Base-by-base conservation (phyloP, 2,888 invertebrate genomes). In the Brachynemurus nebulosus region DNA sequence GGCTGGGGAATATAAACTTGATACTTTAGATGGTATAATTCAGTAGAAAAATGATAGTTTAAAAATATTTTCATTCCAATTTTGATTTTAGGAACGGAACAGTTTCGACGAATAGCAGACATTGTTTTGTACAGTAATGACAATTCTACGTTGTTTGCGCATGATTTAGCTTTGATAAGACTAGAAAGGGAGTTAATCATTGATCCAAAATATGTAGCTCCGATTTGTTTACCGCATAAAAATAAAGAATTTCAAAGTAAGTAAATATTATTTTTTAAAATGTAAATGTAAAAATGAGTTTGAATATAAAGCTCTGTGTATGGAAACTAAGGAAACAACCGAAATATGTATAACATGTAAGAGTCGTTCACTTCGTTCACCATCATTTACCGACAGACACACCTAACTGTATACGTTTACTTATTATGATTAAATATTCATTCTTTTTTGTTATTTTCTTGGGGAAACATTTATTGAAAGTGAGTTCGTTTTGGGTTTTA, bases 221-320 rank as follows among this genome's bases (percentile, higher is more conserved):
- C 65, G 1, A 58, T 63, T 17, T 65, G 65, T 45, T 53, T 65
- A 2, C 64, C 65, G 2, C 50, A 49, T 14, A 45, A 50, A 1
- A 38, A 37, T 9, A 35, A 42, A 2, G 42, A 45, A 27, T 55
- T 50, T 33, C 38, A 46, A 19, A 52, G 54, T 55, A 47, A 38
- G 6, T 25, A 21, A 37, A 27, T 14, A 18, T 42, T 16, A 36
- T 9, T 27, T 21, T 25, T 12, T 16, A n/a, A 7, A 30, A 30
- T 4, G 12, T 5, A n/a, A 27, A 2, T 27, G 5, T 5, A n/a
- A n/a, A n/a, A n/a, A n/a, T n/a, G n/a, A n/a, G n/a, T n/a, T n/a
- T n/a, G n/a, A n/a, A n/a, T n/a, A n/a, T n/a, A n/a, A n/a, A n/a
- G n/a, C n/a, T n/a, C n/a, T n/a, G n/a, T n/a, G n/a, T n/a, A n/a